These are phyloP conservation scores for Hemiscyllium ocellatum DNA, from an alignment of 2,113 vertebrate species.

Conservation along the genomic window DNA sequence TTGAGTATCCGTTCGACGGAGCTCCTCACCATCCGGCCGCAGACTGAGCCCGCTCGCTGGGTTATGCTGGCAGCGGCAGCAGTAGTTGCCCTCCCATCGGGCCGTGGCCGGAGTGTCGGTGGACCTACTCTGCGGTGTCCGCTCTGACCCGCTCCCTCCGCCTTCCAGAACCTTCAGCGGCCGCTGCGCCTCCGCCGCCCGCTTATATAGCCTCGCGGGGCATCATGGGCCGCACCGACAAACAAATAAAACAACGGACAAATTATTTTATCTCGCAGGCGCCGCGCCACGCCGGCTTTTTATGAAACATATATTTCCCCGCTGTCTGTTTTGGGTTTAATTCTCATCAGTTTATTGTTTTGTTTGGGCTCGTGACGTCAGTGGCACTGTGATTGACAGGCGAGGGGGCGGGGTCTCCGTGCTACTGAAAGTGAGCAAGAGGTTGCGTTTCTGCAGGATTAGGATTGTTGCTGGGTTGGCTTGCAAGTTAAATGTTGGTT, in stretches of 20 bases:
- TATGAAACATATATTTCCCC: too few relatives aligned
- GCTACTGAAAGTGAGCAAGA: background rate
- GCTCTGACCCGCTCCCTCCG: background rate
- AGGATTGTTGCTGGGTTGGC: background rate
- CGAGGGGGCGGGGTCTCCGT: background rate
- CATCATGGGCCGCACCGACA: background rate
- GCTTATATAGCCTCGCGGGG: constrained; percentile 27
- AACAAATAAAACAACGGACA: background rate
- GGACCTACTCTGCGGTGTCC: too few relatives aligned
- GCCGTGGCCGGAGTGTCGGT: too few relatives aligned
- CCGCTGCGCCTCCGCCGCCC: background rate
- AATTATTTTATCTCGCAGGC: background rate
- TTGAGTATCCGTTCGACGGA: constrained; percentile 36
- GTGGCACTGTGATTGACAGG: background rate
- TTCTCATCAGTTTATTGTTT: background rate
- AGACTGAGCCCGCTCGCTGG: background rate
- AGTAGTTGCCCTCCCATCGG: background rate
- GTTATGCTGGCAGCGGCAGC: background rate
- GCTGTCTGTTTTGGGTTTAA: background rate
- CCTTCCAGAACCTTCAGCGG: constrained; percentile 31
- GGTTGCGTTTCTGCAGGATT: background rate
- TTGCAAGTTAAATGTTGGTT: background rate
- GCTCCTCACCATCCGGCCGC: constrained; percentile 30
- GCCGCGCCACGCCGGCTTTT: background rate
- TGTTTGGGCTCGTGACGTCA: background rate